These are phyloP conservation scores for Ctenosaura bakeri DNA, from an alignment of 2,797 vertebrate genomes.

Conservation along the genomic window DNA sequence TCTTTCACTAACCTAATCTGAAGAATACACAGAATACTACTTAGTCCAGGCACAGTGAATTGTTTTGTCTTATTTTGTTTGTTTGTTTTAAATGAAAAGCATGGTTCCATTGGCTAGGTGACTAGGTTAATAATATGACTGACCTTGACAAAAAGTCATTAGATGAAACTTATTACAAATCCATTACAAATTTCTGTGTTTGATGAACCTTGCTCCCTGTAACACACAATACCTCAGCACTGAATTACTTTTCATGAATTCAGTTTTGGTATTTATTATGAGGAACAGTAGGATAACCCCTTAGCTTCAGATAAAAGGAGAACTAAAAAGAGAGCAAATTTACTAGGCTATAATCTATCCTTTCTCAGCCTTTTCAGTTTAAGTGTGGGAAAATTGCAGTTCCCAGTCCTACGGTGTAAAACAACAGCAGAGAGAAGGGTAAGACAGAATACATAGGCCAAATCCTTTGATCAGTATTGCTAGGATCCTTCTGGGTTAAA, in stretches of 20 bases:
- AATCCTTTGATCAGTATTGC: too few relatives aligned
- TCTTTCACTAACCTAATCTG: neutral
- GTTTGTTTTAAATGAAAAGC: neutral
- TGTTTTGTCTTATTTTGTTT: neutral
- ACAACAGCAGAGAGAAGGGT: too few relatives aligned
- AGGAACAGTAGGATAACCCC: neutral
- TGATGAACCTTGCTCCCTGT: neutral
- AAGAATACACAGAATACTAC: neutral
- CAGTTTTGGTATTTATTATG: slow-evolving; percentile 12
- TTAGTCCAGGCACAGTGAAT: neutral
- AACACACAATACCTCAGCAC: neutral
- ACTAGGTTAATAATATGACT: slow-evolving; percentile 9
- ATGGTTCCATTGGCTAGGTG: neutral
- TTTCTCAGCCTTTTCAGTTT: neutral
- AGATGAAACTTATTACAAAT: slow-evolving; percentile 15
- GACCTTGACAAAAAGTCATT: neutral
- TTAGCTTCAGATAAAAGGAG: neutral
- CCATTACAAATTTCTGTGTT: neutral
- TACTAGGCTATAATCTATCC: neutral
- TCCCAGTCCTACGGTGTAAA: too few relatives aligned
- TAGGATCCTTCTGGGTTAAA: too few relatives aligned
- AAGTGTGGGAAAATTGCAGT: neutral
- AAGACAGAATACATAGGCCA: too few relatives aligned
- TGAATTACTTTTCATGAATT: slow-evolving; percentile 15
- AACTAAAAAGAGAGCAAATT: neutral